These are phyloP conservation scores for Balanococcus diminutus DNA, from an alignment of 2,888 invertebrate genomes.

Conservation along the genomic window DNA sequence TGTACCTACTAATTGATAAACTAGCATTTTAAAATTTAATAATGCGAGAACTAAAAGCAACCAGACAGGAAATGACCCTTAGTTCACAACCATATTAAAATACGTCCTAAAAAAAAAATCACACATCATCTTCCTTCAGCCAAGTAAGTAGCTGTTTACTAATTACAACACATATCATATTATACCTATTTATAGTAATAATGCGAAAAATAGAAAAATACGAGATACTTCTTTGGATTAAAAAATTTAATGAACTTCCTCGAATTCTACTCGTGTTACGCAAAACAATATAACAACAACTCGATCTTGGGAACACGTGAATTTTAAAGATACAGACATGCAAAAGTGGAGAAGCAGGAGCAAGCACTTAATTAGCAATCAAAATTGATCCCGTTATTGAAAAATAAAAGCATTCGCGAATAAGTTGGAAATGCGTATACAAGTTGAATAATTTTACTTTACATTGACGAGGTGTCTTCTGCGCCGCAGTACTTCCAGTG, in stretches of 20 bases:
- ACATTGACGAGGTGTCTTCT: conserved; percentile 41
- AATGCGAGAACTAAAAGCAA: no score
- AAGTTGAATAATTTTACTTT: conserved; percentile 29
- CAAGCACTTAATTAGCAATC: not conserved
- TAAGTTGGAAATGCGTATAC: not conserved
- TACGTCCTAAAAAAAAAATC: not conserved
- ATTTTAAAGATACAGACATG: no score
- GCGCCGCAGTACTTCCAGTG: not conserved
- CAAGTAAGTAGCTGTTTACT: not conserved
- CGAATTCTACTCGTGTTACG: not conserved
- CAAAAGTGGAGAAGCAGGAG: not conserved
- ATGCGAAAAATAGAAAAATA: not conserved
- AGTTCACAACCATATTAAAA: no score
- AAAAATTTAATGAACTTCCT: not conserved
- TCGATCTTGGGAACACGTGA: not conserved
- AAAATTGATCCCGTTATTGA: not conserved
- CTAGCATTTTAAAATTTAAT: no score
- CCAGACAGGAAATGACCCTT: no score
- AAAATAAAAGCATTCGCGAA: not conserved
- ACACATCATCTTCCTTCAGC: not conserved
- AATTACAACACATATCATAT: not conserved
- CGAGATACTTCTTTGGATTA: not conserved
- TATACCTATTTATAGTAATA: not conserved
- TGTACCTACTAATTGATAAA: no score
- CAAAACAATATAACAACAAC: not conserved